Percentiles rank a stretch among this genome's conserved stretches.
Conservation (phyloP, 2,113 vertebrate genomes). For the Neoarius graeffei region DNA sequence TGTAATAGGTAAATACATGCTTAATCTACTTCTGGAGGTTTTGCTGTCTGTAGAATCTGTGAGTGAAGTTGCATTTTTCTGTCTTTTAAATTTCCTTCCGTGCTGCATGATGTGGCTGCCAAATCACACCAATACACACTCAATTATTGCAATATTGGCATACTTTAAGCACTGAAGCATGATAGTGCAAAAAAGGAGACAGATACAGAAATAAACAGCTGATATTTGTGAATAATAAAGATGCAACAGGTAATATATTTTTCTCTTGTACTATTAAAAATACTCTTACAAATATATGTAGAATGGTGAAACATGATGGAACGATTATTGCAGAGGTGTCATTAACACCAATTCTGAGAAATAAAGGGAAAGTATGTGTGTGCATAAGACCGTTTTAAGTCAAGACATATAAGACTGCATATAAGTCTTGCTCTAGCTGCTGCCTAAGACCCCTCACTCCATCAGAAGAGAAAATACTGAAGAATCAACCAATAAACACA, state of each 20-base stretch:
- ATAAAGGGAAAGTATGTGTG: background rate
- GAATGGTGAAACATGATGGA: background rate
- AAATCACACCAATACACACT: background rate
- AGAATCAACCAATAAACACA: background rate
- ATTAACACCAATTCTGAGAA: background rate
- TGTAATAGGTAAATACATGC: background rate
- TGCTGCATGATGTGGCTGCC: background rate
- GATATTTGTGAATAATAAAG: background rate
- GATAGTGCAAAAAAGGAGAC: background rate
- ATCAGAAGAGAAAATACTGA: background rate
- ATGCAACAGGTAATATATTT: background rate
- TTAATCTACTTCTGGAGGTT: background rate
- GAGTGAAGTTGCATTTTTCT: background rate
- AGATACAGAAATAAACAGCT: background rate
- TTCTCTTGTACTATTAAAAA: background rate
- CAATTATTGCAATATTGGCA: background rate
- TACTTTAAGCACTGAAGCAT: background rate
- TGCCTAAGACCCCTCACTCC: background rate
- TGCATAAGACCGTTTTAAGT: no score
- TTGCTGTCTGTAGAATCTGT: background rate
- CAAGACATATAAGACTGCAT: background rate
- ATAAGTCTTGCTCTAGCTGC: background rate
- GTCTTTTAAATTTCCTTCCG: background rate
- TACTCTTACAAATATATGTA: background rate
- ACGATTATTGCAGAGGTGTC: background rate